phyloP scores from a whole-genome alignment of 2,888 invertebrate genomes.

The Andrena minutula region DNA sequence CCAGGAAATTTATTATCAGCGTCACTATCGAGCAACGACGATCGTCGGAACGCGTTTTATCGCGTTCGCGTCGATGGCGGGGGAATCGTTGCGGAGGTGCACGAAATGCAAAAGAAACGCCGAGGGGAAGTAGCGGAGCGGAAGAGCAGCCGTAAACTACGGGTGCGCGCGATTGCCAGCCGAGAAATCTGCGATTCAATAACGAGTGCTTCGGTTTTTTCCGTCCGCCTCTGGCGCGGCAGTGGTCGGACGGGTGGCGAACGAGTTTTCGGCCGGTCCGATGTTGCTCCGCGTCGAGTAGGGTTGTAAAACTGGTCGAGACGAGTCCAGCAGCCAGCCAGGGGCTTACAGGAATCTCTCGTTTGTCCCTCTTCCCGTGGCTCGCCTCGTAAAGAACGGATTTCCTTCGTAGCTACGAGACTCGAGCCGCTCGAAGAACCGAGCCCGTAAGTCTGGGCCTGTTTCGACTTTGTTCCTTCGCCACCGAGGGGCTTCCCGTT shows the following conservation, averaged over 20 bases:
- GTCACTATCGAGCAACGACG: slow-evolving; percentile 49
- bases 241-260: background rate
- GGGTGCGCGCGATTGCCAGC: slow-evolving; percentile 26
- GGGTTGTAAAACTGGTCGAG: slow-evolving; percentile 17
- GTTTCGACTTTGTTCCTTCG: background rate
- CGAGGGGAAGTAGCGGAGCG: slow-evolving; percentile 28
- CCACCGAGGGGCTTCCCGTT: background rate
- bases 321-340: background rate
- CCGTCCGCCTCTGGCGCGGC: background rate
- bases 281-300: background rate
- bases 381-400: slow-evolving; percentile 19
- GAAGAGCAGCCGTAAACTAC: slow-evolving; percentile 48
- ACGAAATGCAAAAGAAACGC: slow-evolving; percentile 15
- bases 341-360: slow-evolving; percentile 8
- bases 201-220: slow-evolving; percentile 31
- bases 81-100: background rate
- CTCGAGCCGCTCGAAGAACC: background rate
- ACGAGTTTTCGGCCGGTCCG: background rate
- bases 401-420: background rate
- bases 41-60: slow-evolving; percentile 64
- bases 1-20: slow-evolving; percentile 61
- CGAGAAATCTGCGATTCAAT: slow-evolving; percentile 69
- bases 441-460: background rate
- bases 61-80: slow-evolving; percentile 18
- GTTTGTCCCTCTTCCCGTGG: background rate